Conservation (phyloP, 1,140 invertebrate genomes). For the Zaprionus tsacasi region DNA sequence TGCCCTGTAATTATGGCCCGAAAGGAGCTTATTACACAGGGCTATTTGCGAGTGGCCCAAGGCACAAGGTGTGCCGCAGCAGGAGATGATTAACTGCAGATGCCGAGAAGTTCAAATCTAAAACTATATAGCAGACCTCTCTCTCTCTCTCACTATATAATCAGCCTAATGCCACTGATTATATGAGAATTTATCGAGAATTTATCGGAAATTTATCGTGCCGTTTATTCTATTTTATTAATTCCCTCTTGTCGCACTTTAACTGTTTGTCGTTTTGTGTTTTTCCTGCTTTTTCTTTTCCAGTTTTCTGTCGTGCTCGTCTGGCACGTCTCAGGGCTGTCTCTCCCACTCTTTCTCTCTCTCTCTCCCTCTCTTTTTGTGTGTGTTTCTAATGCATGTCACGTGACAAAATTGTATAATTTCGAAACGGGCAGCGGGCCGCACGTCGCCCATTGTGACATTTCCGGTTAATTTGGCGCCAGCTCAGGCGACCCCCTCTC, state of each 20-base stretch:
- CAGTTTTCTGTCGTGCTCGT: constrained; percentile 44
- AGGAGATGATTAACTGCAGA: constrained; percentile 21
- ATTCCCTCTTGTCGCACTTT: constrained; percentile 65
- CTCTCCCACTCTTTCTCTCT: constrained; percentile 10
- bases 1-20: constrained; percentile 39
- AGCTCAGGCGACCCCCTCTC: constrained; percentile 54
- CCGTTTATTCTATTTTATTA: constrained; percentile 38
- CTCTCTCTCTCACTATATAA: too few relatives aligned
- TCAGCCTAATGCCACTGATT: neutral
- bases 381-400: constrained; percentile 76
- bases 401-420: constrained; percentile 83
- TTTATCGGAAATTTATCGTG: constrained; percentile 20
- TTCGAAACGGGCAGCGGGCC: constrained; percentile 75
- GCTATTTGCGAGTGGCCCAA: neutral
- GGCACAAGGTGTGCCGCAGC: neutral
- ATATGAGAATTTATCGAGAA: constrained; percentile 17
- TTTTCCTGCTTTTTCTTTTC: constrained; percentile 28
- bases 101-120: neutral
- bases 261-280: constrained; percentile 66
- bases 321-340: constrained; percentile 59
- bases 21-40: constrained; percentile 41
- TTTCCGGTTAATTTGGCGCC: constrained; percentile 82
- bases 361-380: constrained; percentile 24
- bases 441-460: constrained; percentile 81
- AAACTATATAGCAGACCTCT: neutral